Conservation (phyloP, 2,113 vertebrate genomes). For the Puffinus mauretanicus region DNA sequence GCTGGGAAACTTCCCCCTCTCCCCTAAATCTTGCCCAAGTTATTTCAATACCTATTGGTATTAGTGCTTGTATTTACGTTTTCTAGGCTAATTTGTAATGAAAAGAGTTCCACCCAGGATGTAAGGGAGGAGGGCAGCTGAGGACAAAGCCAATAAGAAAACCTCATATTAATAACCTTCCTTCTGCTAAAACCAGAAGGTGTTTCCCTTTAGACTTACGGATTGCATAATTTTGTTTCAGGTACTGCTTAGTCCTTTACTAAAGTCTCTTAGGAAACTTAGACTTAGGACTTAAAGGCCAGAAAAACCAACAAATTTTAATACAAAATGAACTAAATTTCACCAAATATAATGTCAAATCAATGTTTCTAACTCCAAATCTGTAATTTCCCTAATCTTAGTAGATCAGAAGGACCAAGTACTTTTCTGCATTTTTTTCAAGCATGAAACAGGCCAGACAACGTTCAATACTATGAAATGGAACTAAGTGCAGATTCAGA, state of each 20-base stretch:
- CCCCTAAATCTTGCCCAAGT: not conserved
- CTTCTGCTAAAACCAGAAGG: not conserved
- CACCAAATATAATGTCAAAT: not conserved
- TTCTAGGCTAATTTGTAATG: not conserved
- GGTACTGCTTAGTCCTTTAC: not conserved
- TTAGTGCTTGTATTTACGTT: not conserved
- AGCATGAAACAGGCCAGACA: not conserved
- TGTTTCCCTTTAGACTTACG: not conserved
- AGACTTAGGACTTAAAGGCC: not conserved
- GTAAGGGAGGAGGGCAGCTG: not conserved
- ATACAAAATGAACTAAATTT: not conserved
- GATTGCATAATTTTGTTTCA: not conserved
- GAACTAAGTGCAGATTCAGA: not conserved
- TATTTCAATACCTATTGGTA: not conserved
- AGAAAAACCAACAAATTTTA: not conserved
- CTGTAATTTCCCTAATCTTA: not conserved
- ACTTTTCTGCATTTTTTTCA: not conserved
- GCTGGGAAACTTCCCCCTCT: not conserved
- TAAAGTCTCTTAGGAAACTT: not conserved
- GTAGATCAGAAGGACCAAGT: not conserved
- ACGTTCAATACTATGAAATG: not conserved
- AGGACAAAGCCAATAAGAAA: not conserved
- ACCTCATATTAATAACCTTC: not conserved
- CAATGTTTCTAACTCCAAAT: not conserved
- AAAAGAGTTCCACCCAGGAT: not conserved